Conservation (phyloP, 2,888 invertebrate genomes). For the Lamproptera curius region DNA sequence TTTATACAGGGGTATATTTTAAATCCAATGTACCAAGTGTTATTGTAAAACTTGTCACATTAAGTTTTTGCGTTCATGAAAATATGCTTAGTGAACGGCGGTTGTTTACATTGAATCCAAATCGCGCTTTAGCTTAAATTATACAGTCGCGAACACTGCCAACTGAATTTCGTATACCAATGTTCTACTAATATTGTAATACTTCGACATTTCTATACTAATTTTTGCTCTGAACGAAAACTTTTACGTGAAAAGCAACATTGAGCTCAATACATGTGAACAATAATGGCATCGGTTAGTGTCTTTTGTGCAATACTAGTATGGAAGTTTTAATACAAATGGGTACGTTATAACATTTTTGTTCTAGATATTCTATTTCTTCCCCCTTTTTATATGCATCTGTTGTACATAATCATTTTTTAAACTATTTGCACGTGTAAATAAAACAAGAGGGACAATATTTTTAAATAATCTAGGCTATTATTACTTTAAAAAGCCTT, state of each 20-base stretch:
- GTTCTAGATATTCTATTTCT: no score
- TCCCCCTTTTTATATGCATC: no score
- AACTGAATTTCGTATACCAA: constrained; percentile 41
- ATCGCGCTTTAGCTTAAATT: constrained; percentile 65
- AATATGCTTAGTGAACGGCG: constrained; percentile 57
- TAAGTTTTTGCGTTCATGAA: constrained; percentile 68
- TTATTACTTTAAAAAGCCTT: no score
- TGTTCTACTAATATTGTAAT: constrained; percentile 26
- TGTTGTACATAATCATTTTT: no score
- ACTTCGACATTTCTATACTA: constrained; percentile 30
- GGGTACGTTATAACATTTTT: neutral
- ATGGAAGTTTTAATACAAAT: constrained; percentile 4
- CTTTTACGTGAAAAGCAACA: constrained; percentile 20
- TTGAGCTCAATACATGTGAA: constrained; percentile 14
- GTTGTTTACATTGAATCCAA: constrained; percentile 71
- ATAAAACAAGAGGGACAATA: no score
- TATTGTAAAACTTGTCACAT: constrained; percentile 66
- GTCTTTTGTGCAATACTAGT: constrained; percentile 5
- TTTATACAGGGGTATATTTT: constrained; percentile 40
- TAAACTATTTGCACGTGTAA: no score
- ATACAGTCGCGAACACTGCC: constrained; percentile 60
- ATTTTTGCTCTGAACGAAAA: constrained; percentile 31
- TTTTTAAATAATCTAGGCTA: no score
- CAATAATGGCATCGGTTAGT: constrained; percentile 13
- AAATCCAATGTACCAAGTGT: constrained; percentile 43